Base-by-base conservation (phyloP, 2,113 vertebrate species). In the Hydropotes inermis region DNA sequence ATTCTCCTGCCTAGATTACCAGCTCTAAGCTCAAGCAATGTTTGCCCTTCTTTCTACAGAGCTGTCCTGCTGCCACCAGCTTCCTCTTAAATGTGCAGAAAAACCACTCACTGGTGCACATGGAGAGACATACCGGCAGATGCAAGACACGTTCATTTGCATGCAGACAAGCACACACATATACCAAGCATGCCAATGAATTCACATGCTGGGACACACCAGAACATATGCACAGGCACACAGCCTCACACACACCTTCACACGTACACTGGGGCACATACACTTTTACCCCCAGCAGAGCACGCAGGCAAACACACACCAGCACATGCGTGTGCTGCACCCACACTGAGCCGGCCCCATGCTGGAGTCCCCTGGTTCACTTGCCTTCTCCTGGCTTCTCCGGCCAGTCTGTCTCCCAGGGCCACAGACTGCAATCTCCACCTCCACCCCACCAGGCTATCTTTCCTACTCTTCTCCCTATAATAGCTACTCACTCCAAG, bases 141-240 rank as follows among this genome's bases (percentile, higher is more conserved):
- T 0, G 1, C 12, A 17, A 70, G n/a, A 57, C 21, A 17, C 4
- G 3, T 4, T 50, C 12, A 1, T 43, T 30, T 47, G 23, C 36
- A 33, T 0, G 9, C 54, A 43, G 54, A 14, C 0, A 15, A n/a
- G 60, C 19, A 16, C 1, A 15, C 15, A 10, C 5, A 0, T 14
- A 14, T 2, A 21, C 9, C 5, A 81, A 30, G 15, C 25, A 5
- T 27, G 43, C 76, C 79, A n/a, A 4, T 15, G 28, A 14, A 15
- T 16, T 5, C 17, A 70, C 47, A 14, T 21, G n/a, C 6, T 1
- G 5, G 60, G 33, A n/a, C 64, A n/a, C 50, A 7, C 33, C 6
- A 45, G 83, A 47, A 74, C 54, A 70, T 27, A 10, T 0, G 21
- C 45, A 64, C 70, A 33, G 17, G 43, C 33, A 83, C 15, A 43